Conservation (phyloP, 2,113 vertebrate genomes). For the cat (Felis catus) region DNA sequence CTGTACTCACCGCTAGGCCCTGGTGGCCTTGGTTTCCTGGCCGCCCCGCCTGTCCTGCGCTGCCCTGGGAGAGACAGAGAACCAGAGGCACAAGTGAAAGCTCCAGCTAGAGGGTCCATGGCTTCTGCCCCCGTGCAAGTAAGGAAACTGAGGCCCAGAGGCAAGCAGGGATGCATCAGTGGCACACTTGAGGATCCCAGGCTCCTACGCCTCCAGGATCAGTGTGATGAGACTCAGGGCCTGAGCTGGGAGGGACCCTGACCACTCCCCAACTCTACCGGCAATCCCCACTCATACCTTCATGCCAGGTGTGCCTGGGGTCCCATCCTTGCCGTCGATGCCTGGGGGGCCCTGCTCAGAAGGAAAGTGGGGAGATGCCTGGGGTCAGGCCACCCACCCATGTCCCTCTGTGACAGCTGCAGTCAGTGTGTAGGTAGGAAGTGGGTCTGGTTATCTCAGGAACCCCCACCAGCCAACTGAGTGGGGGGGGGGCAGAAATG, state of each 20-base stretch:
- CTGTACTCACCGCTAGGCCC: constrained; percentile 92
- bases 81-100: constrained; percentile 7
- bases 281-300: constrained; percentile 86
- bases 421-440: not conserved
- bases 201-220: not conserved
- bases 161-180: not conserved
- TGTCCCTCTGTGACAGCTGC: not conserved
- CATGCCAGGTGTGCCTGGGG: constrained; percentile 93
- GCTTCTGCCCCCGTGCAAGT: not conserved
- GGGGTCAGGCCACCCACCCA: not conserved
- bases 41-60: constrained; percentile 88
- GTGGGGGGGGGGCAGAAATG: not conserved
- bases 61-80: constrained; percentile 85
- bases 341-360: constrained; percentile 93
- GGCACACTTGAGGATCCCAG: not conserved
- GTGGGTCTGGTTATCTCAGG: not conserved
- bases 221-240: not conserved
- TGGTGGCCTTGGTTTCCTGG: constrained; percentile 92
- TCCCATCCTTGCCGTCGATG: constrained; percentile 97
- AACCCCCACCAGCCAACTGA: not conserved
- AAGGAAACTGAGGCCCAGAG: not conserved
- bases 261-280: not conserved
- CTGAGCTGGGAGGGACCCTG: not conserved
- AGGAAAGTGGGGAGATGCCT: constrained; percentile 4
- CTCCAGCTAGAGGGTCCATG: not conserved